Evolutionary conservation across 2,113 vertebrate genomes (phyloP), one percentile per base, ranked within the genome.

Genomic region (Stictonetta naevosa): DNA sequence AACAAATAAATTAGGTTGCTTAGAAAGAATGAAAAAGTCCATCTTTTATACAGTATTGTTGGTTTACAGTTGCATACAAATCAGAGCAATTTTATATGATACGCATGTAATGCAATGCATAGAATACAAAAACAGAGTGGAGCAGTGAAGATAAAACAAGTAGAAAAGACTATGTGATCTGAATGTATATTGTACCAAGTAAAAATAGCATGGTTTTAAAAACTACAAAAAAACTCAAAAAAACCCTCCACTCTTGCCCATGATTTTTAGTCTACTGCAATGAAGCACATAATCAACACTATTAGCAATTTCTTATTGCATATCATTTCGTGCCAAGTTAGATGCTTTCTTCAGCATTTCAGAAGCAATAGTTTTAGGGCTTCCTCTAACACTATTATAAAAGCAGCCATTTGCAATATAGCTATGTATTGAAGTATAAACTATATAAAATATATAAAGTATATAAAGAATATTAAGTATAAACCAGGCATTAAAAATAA

Each of bases 221-320:
- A 73, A 31, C 8, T 9, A 73, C 7, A 67, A 40, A 46, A 38
- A 26, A 0, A 0, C 40, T 40, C 40, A 40, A 46, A 38, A 20
- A 0, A n/a, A n/a, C n/a, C n/a, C n/a, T n/a, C n/a, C 5, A 56
- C 6, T 5, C 3, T 73, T 44, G 23, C 17, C 15, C 5, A 17
- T 55, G 60, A 40, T 63, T 87, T 83, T 93, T 62, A 85, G 18
- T 28, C 20, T 52, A 33, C 14, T 20, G 14, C 11, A 84, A 87
- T 12, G 87, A 77, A 50, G 5, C 12, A 53, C 18, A 18, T n/a
- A 72, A 63, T 3, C 10, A 60, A 69, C 76, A 66, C 4, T 50
- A 75, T 12, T 69, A 56, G 4, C 34, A 71, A n/a, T 8, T 10
- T 59, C 28, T 75, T 86, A 21, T 31, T 83, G n/a, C 7, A 33